Percentiles rank a stretch among this genome's conserved stretches.
Evolutionary conservation across 2,113 vertebrate genomes (phyloP).

Genomic region (Heteronetta atricapilla): DNA sequence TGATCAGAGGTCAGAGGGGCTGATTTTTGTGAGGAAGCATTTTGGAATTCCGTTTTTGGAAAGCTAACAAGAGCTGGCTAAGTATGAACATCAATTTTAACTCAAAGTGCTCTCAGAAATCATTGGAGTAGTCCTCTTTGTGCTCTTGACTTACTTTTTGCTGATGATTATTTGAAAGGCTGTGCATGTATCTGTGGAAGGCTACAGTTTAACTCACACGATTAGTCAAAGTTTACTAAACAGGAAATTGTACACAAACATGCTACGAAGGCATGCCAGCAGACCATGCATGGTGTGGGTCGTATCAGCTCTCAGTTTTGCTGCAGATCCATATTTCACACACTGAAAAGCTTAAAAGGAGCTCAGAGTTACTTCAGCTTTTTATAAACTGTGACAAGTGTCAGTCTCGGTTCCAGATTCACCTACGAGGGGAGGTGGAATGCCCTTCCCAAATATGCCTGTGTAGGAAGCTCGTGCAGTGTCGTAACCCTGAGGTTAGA

Average conservation of each 20-base stretch:
- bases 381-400: not conserved
- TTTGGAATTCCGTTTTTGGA: constrained; percentile 31
- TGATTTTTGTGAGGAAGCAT: constrained; percentile 3
- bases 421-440: not conserved
- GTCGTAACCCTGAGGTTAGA: not conserved
- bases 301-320: not conserved
- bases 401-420: not conserved
- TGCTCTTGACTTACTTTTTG: not conserved
- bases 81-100: not conserved
- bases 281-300: not conserved
- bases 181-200: not conserved
- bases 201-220: not conserved
- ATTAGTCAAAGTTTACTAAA: not conserved
- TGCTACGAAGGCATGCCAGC: not conserved
- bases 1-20: not conserved
- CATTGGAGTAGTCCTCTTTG: not conserved
- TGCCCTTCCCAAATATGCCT: not conserved
- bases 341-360: not conserved
- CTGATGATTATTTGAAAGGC: not conserved
- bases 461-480: not conserved
- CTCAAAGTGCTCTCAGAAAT: not conserved
- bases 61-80: not conserved
- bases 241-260: not conserved
- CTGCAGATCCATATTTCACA: not conserved
- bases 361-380: not conserved